phyloP scores from a whole-genome alignment of 2,113 vertebrate species.

The Panthera tigris region DNA sequence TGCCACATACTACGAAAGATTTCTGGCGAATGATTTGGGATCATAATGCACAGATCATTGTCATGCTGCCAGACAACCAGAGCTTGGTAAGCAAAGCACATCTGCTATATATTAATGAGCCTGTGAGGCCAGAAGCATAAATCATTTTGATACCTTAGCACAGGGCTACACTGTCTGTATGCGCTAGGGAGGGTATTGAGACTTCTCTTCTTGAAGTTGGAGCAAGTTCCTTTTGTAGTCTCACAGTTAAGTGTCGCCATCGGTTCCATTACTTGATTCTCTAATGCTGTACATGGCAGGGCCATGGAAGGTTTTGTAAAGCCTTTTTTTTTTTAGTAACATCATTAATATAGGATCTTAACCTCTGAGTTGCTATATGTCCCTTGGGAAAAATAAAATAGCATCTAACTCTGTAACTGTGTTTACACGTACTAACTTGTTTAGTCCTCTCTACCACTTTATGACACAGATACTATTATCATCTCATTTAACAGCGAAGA shows the following conservation, averaged over 20 bases:
- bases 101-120: neutral
- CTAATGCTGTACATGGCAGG: neutral
- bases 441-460: neutral
- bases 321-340: neutral
- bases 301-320: neutral
- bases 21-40: conserved; percentile 99
- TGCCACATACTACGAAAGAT: conserved; percentile 97
- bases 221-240: neutral
- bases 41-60: conserved; percentile 97
- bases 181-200: neutral
- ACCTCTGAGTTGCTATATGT: neutral
- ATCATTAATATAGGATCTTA: neutral
- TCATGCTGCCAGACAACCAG: conserved; percentile 96
- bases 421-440: neutral
- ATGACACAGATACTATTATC: neutral
- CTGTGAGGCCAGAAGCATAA: neutral
- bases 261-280: neutral
- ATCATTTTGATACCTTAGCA: neutral
- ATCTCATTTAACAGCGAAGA: neutral
- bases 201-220: neutral
- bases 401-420: neutral
- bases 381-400: neutral
- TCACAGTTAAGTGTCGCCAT: accelerated
- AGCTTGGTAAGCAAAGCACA: conserved; percentile 89
- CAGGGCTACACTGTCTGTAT: neutral